Evolutionary conservation across 2,888 invertebrate genomes (phyloP), one percentile per base, ranked within the genome.

Genomic region (Trachelus troglodyta): DNA sequence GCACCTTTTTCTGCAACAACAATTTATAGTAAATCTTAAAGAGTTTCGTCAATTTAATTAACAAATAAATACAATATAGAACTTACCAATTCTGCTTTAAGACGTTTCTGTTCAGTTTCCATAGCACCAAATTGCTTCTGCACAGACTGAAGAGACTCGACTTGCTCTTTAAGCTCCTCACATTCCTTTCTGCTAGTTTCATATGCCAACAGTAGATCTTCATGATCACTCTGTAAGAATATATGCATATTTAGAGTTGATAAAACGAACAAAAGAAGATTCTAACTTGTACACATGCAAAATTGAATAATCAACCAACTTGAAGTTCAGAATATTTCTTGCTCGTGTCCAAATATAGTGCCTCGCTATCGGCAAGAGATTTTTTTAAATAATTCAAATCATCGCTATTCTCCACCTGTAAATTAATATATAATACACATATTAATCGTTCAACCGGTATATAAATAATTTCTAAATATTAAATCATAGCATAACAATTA

Each of bases 321-420:
- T 84, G 81, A n/a, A 85, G 79, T 30, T 82, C 80, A 31, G 84
- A 77, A 75, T 83, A 85, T 76, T 84, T 83, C 71, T 84, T 83
- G 74, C 76, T 81, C 15, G 81, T 40, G 34, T 84, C 85, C n/a
- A 73, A 69, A 69, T 78, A 82, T 35, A 81, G 69, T 75, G 77
- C 75, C 68, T 83, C 82, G 31, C 79, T 84, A 12, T 84, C 84
- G 0, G 74, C 75, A 35, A 86, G 74, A 15, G 81, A 79, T 79
- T 82, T 76, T 73, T 76, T 80, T 56, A 83, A 12, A 56, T 71
- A 71, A 71, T 71, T 71, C 71, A 71, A 71, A 34, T 33, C 71
- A 31, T 76, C 37, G 1, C 15, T 75, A 77, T 34, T 76, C 34
- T 31, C 75, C 3, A 74, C 9, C 34, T 69, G 34, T 15, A 23